Conservation (phyloP, 2,113 vertebrate genomes). For the Syngnathus typhle region DNA sequence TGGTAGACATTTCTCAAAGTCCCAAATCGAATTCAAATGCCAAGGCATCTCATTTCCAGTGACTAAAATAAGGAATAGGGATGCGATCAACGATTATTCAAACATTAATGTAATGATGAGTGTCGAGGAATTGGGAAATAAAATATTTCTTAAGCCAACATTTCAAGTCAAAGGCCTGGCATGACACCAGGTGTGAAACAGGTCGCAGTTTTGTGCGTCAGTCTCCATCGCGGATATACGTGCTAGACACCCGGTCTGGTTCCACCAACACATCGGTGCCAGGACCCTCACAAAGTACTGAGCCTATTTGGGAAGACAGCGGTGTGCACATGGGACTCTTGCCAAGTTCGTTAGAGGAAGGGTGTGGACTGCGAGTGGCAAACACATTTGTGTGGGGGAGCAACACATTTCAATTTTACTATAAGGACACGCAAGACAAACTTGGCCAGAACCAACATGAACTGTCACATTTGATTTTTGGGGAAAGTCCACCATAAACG, state of each 20-base stretch:
- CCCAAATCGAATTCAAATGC: no score
- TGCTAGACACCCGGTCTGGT: neutral
- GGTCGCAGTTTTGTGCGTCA: conserved; percentile 21
- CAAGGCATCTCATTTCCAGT: no score
- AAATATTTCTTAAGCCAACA: conserved; percentile 42
- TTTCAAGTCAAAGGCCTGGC: conserved; percentile 50
- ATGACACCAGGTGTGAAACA: conserved; percentile 35
- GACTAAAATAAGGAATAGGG: no score
- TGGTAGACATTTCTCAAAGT: no score
- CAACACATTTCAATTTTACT: conserved; percentile 55
- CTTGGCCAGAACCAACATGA: conserved; percentile 13
- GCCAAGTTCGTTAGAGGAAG: conserved; percentile 58
- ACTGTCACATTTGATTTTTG: conserved; percentile 33
- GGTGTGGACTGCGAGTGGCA: conserved; percentile 56
- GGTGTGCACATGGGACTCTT: conserved; percentile 58
- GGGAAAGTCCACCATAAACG: conserved; percentile 33
- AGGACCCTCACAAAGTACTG: conserved; percentile 41
- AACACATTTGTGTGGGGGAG: conserved; percentile 53
- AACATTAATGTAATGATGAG: no score
- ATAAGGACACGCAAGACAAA: neutral
- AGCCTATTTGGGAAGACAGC: conserved; percentile 61
- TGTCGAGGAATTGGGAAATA: no score
- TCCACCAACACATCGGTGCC: conserved; percentile 47
- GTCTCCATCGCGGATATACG: neutral
- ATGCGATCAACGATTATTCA: no score